phyloP scores from a whole-genome alignment of 2,113 vertebrate genomes.

The Cyphomyrus discorhynchus region DNA sequence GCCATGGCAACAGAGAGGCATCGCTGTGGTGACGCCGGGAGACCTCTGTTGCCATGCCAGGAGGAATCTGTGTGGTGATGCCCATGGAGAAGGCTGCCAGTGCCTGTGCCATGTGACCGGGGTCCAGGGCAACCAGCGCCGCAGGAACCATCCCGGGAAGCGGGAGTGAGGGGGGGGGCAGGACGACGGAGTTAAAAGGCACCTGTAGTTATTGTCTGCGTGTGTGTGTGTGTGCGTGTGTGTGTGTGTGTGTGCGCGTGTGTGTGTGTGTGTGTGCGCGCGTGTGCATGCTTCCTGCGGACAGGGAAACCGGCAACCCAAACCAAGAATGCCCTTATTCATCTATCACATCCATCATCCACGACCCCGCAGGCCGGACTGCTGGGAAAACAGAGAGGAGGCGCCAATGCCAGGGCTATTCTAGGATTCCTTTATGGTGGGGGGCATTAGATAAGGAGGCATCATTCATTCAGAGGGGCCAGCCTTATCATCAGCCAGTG shows the following conservation, averaged over 20 bases:
- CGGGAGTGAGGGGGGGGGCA: conserved; percentile 38
- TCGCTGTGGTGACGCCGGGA: conserved; percentile 42
- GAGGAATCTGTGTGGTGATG: conserved; percentile 59
- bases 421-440: background rate
- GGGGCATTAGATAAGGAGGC: background rate
- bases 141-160: conserved; percentile 43
- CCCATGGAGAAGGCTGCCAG: conserved; percentile 36
- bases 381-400: conserved; percentile 23
- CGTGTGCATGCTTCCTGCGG: background rate
- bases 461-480: background rate
- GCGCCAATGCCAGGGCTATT: background rate
- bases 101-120: background rate
- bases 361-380: conserved; percentile 37
- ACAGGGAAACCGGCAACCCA: background rate
- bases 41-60: conserved; percentile 47
- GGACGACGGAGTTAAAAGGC: conserved; percentile 32
- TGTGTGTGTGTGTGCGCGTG: background rate
- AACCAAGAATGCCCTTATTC: conserved; percentile 38
- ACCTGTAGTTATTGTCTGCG: conserved; percentile 28
- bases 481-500: background rate
- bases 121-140: conserved; percentile 35
- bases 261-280: too few species aligned
- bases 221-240: background rate
- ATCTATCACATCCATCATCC: conserved; percentile 47
- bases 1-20: conserved; percentile 50